Percentiles rank a stretch among this genome's conserved stretches.
These are phyloP conservation scores for Tetrao urogallus DNA, from an alignment of 2,113 vertebrate species.

Conservation along the genomic window DNA sequence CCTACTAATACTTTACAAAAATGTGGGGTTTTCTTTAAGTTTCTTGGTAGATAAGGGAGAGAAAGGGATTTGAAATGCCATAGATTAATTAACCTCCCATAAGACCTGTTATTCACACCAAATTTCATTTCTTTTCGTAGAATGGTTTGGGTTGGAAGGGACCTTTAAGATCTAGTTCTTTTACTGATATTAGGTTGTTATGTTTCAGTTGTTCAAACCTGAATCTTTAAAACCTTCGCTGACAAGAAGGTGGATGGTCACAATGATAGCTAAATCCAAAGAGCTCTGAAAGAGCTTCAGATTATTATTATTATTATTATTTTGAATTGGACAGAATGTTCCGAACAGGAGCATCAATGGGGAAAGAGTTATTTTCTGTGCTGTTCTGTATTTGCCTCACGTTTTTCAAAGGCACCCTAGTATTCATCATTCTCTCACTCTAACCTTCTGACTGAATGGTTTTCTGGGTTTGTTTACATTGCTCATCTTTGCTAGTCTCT, in stretches of 20 bases:
- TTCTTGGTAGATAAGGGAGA: not conserved
- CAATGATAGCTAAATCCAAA: not conserved
- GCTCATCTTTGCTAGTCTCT: not conserved
- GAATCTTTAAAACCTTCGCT: not conserved
- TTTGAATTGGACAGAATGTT: not conserved
- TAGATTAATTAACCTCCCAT: not conserved
- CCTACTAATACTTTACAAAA: not conserved
- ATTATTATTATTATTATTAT: not conserved
- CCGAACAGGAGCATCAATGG: not conserved
- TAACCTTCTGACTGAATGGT: not conserved
- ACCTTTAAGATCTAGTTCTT: not conserved
- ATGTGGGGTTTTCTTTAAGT: not conserved
- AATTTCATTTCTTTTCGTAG: not conserved
- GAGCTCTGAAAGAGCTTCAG: not conserved
- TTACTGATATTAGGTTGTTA: not conserved
- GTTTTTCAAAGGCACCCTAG: not conserved
- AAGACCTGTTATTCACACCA: not conserved
- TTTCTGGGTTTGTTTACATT: not conserved
- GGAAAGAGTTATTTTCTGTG: not conserved
- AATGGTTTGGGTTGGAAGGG: no score
- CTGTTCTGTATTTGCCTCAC: not conserved
- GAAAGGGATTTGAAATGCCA: not conserved
- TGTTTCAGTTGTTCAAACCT: not conserved
- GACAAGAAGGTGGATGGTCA: not conserved
- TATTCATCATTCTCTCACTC: not conserved